phyloP scores from a whole-genome alignment of 2,113 vertebrate species.

The Cyprinodon brontotheroides region DNA sequence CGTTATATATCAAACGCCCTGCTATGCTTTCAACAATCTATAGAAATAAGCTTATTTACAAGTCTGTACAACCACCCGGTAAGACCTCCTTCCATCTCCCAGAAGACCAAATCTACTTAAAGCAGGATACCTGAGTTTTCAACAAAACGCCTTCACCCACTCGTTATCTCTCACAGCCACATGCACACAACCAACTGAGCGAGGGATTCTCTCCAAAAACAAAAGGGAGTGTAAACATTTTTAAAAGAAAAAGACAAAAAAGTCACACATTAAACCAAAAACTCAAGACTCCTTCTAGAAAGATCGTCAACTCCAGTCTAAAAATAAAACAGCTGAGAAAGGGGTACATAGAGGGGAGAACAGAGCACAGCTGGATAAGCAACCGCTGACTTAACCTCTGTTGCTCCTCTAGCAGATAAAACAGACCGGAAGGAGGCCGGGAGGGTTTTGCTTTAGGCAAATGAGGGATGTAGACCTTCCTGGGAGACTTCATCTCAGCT shows the following conservation, averaged over 20 bases:
- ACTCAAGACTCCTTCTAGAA: constrained; percentile 26
- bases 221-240: constrained; percentile 39
- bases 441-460: constrained; percentile 75
- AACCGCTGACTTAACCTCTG: constrained; percentile 45
- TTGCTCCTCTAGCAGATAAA: constrained; percentile 44
- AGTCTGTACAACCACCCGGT: constrained; percentile 85
- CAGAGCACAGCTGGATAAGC: constrained; percentile 49
- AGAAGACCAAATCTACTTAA: constrained; percentile 79
- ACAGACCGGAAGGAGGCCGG: constrained; percentile 52
- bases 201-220: constrained; percentile 37
- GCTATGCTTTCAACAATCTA: constrained; percentile 69
- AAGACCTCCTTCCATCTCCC: constrained; percentile 79
- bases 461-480: constrained; percentile 69
- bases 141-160: constrained; percentile 81
- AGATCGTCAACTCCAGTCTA: constrained; percentile 31
- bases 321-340: constrained; percentile 35
- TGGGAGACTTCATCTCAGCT: constrained; percentile 74
- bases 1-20: constrained; percentile 82
- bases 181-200: constrained; percentile 38
- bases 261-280: constrained; percentile 7
- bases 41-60: constrained; percentile 93
- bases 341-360: constrained; percentile 60
- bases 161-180: constrained; percentile 79
- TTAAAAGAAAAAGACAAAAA: constrained; percentile 39
- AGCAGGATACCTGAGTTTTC: constrained; percentile 97